A percentile compares a stretch with the other conserved stretches of the same genome.
These are phyloP conservation scores for Dolichomitus sp. DNA, from an alignment of 2,888 invertebrate genomes.

Conservation along the genomic window DNA sequence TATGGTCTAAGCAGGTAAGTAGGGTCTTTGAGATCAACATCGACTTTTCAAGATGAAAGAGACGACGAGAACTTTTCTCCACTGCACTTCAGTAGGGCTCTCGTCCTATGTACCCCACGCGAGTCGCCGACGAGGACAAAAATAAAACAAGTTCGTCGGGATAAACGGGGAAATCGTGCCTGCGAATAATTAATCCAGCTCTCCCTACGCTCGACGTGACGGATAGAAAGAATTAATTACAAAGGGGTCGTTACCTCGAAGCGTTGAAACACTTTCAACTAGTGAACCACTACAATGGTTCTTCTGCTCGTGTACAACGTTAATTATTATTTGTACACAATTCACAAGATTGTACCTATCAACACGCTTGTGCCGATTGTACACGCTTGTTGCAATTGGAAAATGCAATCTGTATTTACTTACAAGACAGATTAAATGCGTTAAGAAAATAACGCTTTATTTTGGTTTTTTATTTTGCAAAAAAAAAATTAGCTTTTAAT, in stretches of 20 bases:
- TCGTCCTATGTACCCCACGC: slow-evolving; percentile 12
- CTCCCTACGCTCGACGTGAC: slow-evolving; percentile 23
- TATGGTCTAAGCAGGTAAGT: slow-evolving; percentile 1
- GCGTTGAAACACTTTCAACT: slow-evolving; percentile 46
- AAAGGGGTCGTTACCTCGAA: slow-evolving; percentile 34
- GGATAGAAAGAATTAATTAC: slow-evolving; percentile 58
- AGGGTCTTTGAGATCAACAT: slow-evolving; percentile 4
- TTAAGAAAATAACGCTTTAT: no score
- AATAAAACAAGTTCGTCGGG: slow-evolving; percentile 16
- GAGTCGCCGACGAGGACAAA: slow-evolving; percentile 9
- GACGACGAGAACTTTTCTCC: slow-evolving; percentile 16
- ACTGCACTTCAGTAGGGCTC: slow-evolving; percentile 1
- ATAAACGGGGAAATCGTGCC: slow-evolving; percentile 54
- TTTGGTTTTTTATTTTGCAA: no score
- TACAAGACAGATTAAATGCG: no score
- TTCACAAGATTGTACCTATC: background rate
- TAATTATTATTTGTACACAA: slow-evolving; percentile 3
- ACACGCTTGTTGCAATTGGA: background rate
- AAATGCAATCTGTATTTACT: background rate
- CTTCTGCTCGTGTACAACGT: background rate
- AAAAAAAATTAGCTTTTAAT: no score
- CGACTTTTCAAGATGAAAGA: slow-evolving; percentile 15
- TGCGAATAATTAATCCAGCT: slow-evolving; percentile 54
- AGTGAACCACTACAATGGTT: background rate
- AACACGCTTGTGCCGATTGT: no score